Evolutionary conservation across 2,797 vertebrate species (phyloP), one percentile per base, ranked within the genome.

Genomic region (Pseudopleuronectes americanus): DNA sequence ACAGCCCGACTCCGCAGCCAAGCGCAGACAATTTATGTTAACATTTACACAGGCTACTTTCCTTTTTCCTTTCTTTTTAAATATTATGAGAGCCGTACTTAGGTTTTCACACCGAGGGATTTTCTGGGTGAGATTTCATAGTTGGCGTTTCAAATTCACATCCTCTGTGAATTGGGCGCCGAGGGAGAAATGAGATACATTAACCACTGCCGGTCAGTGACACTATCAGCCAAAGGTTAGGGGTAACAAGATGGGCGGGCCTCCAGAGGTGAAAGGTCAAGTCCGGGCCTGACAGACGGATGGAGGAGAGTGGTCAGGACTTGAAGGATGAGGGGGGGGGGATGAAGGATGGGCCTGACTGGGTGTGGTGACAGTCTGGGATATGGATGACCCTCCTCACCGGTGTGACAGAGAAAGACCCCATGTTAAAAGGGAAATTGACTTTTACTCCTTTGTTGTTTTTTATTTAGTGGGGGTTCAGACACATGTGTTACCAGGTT

Each of bases 191-290:
- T 54, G 3, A 71, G 67, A 77, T 57, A 80, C 61, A 61, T 71
- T 68, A 78, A 65, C 78, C 23, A 65, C 55, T 49, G 52, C 75
- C 59, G 74, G 77, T 81, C 81, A 86, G 74, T 73, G 72, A 87
- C 80, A 85, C 83, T 89, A 87, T 89, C 85, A 85, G 68, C 76
- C 16, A 24, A 79, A 47, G 87, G 87, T 85, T 86, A 74, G 81
- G 81, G 83, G 81, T 92, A 90, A 92, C 89, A 79, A 89, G 87
- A 76, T 86, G 86, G 91, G 91, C 85, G 87, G 82, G 49, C 68
- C 79, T 49, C 60, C 6, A 49, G 80, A 80, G 93, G 90, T 92
- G 65, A 93, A 70, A 89, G 92, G 92, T 93, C 89, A 93, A 86
- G 71, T 80, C 81, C 64, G 64, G 77, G 71, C 57, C 83, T 93